A percentile compares a stretch with the other conserved stretches of the same genome.
These are phyloP conservation scores for Myioborus melanocephalus DNA, from an alignment of 2,797 vertebrate genomes.

Conservation along the genomic window DNA sequence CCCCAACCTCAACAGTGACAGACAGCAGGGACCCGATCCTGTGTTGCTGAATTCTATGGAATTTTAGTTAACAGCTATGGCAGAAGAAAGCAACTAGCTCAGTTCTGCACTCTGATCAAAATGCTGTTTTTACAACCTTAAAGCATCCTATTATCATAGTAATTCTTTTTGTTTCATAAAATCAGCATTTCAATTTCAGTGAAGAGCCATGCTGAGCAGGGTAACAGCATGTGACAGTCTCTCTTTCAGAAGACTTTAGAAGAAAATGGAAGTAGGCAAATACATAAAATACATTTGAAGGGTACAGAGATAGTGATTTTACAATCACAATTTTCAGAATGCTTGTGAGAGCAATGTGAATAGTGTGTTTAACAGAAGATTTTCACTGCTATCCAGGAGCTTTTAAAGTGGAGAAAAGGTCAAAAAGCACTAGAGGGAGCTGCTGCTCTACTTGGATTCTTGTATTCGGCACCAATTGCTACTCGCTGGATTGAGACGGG, in stretches of 20 bases:
- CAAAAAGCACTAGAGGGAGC: slow-evolving; percentile 76
- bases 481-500: slow-evolving; percentile 6
- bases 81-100: neutral
- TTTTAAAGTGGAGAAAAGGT: neutral
- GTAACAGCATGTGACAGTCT: neutral
- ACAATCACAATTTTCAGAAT: neutral
- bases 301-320: neutral
- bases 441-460: slow-evolving; percentile 55
- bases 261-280: neutral
- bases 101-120: neutral
- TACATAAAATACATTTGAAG: neutral
- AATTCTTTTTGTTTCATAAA: neutral
- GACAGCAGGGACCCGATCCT: neutral
- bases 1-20: neutral
- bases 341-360: neutral
- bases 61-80: neutral
- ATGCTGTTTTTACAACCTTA: neutral
- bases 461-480: slow-evolving; percentile 31
- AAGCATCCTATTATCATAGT: neutral
- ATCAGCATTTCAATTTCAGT: neutral
- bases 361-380: neutral
- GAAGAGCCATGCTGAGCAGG: neutral
- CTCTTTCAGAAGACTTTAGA: neutral
- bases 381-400: neutral
- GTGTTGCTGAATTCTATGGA: neutral